Conservation (phyloP, 2,113 vertebrate genomes). For the Microtus oregoni region DNA sequence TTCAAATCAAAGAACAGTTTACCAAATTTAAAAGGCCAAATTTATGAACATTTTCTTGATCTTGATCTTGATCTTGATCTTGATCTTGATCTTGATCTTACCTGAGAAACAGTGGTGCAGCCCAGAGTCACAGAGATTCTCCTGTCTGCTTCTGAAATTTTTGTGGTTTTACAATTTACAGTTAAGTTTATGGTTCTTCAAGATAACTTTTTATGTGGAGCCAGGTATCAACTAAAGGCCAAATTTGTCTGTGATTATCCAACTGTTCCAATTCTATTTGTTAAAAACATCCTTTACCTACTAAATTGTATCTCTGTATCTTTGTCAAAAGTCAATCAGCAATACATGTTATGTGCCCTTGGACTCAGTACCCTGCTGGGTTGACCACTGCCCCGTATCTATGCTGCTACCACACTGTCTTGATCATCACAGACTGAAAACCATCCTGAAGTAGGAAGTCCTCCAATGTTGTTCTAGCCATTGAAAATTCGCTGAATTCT, state of each 20-base stretch:
- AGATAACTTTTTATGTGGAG: not conserved
- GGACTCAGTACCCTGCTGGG: not conserved
- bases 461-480: not conserved
- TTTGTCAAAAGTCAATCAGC: not conserved
- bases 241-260: not conserved
- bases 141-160: not conserved
- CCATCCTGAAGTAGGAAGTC: not conserved
- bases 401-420: not conserved
- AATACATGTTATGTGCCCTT: not conserved
- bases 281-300: not conserved
- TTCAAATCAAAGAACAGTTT: slow-evolving; percentile 1
- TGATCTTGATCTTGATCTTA: not conserved
- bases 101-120: not conserved
- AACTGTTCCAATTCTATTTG: not conserved
- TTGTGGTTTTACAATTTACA: not conserved
- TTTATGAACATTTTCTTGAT: not conserved
- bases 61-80: not conserved
- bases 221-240: not conserved
- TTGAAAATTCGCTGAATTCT: not conserved
- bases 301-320: not conserved
- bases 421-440: not conserved
- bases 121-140: not conserved
- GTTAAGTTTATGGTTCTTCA: not conserved
- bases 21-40: slow-evolving; percentile 4
- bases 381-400: not conserved